Conservation (phyloP, 2,797 vertebrate species). For the Helicolenus hilgendorfi region DNA sequence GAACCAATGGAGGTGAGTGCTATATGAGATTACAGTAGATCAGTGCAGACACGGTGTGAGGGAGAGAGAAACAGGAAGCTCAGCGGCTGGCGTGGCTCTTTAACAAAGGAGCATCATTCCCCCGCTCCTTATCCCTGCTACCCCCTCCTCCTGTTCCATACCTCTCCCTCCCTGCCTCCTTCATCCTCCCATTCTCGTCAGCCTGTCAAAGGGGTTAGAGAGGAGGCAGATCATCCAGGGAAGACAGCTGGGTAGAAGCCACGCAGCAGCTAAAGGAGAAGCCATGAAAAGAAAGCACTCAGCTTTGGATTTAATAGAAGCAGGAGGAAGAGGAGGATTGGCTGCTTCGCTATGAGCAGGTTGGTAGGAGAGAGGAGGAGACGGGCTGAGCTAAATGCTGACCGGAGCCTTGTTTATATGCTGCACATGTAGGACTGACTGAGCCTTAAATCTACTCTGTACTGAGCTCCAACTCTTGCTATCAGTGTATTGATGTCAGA, state of each 20-base stretch:
- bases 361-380: slow-evolving; percentile 34
- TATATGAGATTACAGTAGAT: neutral
- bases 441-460: slow-evolving; percentile 8
- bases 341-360: slow-evolving; percentile 61
- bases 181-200: neutral
- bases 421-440: slow-evolving; percentile 20
- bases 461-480: neutral
- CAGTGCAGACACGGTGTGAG: neutral
- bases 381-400: neutral
- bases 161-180: slow-evolving; percentile 18
- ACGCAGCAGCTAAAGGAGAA: neutral
- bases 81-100: slow-evolving; percentile 1
- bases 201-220: neutral
- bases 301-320: slow-evolving; percentile 11
- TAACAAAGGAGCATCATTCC: slow-evolving; percentile 61
- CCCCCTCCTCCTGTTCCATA: neutral
- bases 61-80: slow-evolving; percentile 1
- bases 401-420: slow-evolving; percentile 38
- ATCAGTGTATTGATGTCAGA: neutral
- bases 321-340: slow-evolving; percentile 31
- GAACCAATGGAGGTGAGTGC: neutral
- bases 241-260: slow-evolving; percentile 16
- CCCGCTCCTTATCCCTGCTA: neutral
- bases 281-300: slow-evolving; percentile 7
- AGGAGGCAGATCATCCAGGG: slow-evolving; percentile 9